Evolutionary conservation across 2,113 vertebrate species (phyloP), one percentile per base, ranked within the genome.

Genomic region (Baryphthengus martii): DNA sequence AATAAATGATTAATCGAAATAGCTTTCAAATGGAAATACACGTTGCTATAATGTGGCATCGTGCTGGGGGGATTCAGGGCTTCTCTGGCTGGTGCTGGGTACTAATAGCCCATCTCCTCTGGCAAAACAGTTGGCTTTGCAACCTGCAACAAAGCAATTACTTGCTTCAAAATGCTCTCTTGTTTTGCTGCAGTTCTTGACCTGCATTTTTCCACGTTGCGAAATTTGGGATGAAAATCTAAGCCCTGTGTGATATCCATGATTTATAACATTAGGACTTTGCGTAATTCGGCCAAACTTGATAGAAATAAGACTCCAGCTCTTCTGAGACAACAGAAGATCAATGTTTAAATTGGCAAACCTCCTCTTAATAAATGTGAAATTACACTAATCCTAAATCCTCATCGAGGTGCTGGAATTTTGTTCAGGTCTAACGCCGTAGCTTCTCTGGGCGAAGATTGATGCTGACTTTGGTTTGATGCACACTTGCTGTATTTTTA

Each of bases 1-100:
- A 55, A 95, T 97, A 95, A 96, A 96, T 86, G 66, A 95, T 94
- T 89, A 52, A 84, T 82, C 25, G 59, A 79, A 89, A 78, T 56
- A 53, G 67, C 74, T 59, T 59, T 59, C n/a, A 59, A 59, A 59
- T 59, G 58, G 58, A 59, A 59, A 59, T 59, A n/a, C 58, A 24
- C 21, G 23, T 59, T 37, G 59, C 72, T 74, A 0, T 80, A 72
- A 71, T 52, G 18, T 2, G 39, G 79, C 24, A 6, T 79, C 70
- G 17, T 58, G 56, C 72, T 86, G 73, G 68, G 90, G 56, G 52
- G 76, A 81, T 92, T 77, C 47, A 20, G 68, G 61, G 26, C 50
- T 82, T 72, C 35, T 88, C 31, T 61, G 70, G n/a, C 52, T 55
- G 71, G 70, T 88, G 59, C 68, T 84, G 61, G 26, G 29, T 73